Conservation (phyloP, 2,797 vertebrate species). For the Rhinogobio ventralis region DNA sequence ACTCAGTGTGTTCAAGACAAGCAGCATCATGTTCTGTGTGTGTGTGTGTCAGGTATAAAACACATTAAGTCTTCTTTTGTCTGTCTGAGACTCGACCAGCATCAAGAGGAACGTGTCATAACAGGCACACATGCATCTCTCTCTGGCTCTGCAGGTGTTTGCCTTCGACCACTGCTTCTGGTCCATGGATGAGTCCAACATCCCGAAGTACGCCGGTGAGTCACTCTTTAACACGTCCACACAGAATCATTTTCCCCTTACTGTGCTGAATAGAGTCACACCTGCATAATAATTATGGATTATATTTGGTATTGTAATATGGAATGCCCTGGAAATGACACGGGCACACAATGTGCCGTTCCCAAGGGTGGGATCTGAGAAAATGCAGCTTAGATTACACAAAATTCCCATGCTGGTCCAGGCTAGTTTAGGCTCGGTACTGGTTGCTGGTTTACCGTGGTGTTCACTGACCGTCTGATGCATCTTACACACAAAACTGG, state of each 20-base stretch:
- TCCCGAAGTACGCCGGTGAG: slow-evolving; percentile 95
- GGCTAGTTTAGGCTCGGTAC: neutral
- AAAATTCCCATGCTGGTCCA: neutral
- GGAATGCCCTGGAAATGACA: slow-evolving; percentile 15
- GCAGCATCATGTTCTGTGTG: slow-evolving; percentile 61
- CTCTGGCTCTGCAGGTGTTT: slow-evolving; percentile 84
- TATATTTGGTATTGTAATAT: neutral
- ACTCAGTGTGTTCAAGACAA: slow-evolving; percentile 50
- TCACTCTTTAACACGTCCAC: slow-evolving; percentile 41
- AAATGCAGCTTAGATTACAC: neutral
- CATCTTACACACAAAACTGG: neutral
- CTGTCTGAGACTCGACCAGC: neutral
- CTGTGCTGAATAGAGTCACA: slow-evolving; percentile 4
- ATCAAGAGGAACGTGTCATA: neutral
- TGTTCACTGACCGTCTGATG: neutral
- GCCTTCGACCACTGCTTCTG: slow-evolving; percentile 99
- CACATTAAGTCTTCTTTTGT: slow-evolving; percentile 54
- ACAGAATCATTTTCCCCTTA: slow-evolving; percentile 4
- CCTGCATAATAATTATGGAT: slow-evolving; percentile 33
- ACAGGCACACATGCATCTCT: neutral
- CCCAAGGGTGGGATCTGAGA: neutral
- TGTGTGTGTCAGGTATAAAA: neutral
- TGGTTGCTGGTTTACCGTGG: neutral
- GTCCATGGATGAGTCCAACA: slow-evolving; percentile 98
- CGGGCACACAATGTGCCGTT: neutral